A percentile compares a stretch with the other conserved stretches of the same genome.
phyloP scores from a whole-genome alignment of 2,113 vertebrate species.

The Mus spicilegus region DNA sequence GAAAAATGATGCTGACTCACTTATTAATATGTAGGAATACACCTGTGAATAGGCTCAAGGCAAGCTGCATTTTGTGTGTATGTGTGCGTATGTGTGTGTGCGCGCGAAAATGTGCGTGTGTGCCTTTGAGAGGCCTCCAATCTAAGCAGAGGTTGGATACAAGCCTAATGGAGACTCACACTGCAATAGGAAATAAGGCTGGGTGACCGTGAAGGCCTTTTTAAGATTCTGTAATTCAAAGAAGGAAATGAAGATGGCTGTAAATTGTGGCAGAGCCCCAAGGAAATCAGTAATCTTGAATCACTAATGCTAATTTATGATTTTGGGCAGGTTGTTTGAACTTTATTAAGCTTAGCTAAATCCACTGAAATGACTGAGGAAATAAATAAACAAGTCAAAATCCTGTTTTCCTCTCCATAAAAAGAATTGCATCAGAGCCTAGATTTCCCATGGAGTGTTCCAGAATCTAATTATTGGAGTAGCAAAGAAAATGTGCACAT shows the following conservation, averaged over 20 bases:
- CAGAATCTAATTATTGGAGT: slow-evolving; percentile 55
- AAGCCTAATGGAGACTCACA: neutral
- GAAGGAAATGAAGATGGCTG: slow-evolving; percentile 10
- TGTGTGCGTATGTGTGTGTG: neutral
- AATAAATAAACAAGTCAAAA: slow-evolving; percentile 77
- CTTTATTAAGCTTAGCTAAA: slow-evolving; percentile 69
- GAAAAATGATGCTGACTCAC: neutral
- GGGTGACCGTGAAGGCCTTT: slow-evolving; percentile 7
- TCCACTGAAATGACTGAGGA: slow-evolving; percentile 66
- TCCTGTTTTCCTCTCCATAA: slow-evolving; percentile 28
- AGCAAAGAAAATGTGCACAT: neutral
- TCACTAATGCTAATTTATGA: slow-evolving; percentile 58
- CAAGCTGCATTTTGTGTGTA: neutral
- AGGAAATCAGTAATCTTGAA: slow-evolving; percentile 67
- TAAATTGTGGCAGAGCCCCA: slow-evolving; percentile 33
- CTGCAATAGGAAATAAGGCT: neutral
- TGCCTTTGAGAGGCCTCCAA: neutral
- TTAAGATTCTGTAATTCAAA: slow-evolving; percentile 8
- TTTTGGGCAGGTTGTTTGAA: slow-evolving; percentile 48
- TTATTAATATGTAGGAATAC: neutral
- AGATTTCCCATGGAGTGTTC: slow-evolving; percentile 72
- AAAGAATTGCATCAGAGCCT: slow-evolving; percentile 61
- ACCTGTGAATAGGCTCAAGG: neutral
- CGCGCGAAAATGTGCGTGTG: neutral
- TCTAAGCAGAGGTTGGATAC: neutral